phyloP scores from a whole-genome alignment of 2,888 invertebrate species.

The Andrena chrysosceles region DNA sequence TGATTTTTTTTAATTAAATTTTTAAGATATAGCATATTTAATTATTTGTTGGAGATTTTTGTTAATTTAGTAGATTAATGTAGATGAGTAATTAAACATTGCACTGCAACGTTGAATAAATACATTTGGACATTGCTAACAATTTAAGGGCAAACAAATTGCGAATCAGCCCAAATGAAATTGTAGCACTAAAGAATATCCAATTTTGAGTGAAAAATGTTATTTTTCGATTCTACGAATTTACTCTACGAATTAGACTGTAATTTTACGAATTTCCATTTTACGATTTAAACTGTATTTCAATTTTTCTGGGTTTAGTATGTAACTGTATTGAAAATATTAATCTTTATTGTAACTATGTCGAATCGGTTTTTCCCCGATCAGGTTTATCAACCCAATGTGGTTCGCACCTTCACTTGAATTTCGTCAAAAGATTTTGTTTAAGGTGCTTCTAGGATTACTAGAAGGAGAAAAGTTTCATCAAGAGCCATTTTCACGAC shows the following conservation, averaged over 20 bases:
- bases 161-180: constrained; percentile 1
- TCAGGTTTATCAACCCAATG: constrained; percentile 1
- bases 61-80: neutral
- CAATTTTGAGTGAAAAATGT: constrained; percentile 31
- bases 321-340: constrained; percentile 6
- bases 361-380: constrained; percentile 20
- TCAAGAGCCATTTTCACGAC: constrained; percentile 20
- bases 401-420: neutral
- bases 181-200: constrained; percentile 28
- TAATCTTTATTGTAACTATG: constrained; percentile 6
- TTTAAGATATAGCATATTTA: constrained; percentile 10
- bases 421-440: constrained; percentile 17
- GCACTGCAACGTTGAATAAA: neutral
- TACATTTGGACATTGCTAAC: too few relatives aligned
- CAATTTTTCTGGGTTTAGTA: constrained; percentile 1
- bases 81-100: neutral
- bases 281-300: constrained; percentile 26
- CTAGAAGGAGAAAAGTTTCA: neutral
- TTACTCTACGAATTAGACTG: constrained; percentile 9
- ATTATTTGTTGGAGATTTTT: neutral
- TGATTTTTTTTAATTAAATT: neutral
- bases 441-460: constrained; percentile 13
- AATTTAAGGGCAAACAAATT: neutral
- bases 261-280: constrained; percentile 7
- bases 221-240: neutral